Evolutionary conservation across 1,140 invertebrate species (phyloP), one percentile per base, ranked within the genome.

Genomic region (Drosophila dunni): DNA sequence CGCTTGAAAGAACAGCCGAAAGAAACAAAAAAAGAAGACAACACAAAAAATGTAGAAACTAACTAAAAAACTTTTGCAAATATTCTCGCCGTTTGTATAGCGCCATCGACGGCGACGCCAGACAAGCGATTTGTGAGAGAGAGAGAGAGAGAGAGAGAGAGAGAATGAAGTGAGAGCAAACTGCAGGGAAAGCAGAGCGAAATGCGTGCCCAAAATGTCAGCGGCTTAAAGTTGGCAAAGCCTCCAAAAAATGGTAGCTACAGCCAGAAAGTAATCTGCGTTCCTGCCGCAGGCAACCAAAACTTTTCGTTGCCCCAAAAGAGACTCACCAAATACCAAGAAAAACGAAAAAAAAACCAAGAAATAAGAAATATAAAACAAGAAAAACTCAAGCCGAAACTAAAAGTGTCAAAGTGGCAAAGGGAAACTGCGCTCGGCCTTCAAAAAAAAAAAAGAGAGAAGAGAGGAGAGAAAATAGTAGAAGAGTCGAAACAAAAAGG

Each of bases 121-220:
- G 74, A 69, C 60, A 68, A 65, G 63, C 74, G 69, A 77, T 79
- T 68, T 79, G 60, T 48, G 20, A 60, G 53, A 67, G 34, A 29
- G 10, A 36, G 38, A 61, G 33, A 38, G 5, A 29, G 24, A 29
- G 11, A n/a, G 8, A 46, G 24, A 63, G 53, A 67, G 24, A 29
- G n/a, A 36, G 36, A 62, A 29, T 0, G 1, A 29, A 29, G 4
- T 29, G 33, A 38, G 11, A n/a, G 8, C 40, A 48, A 11, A 10
- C 20, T 45, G 62, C 40, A 34, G 7, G 1, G 53, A 17, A 20
- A 9, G 10, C 33, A 57, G 53, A 13, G 46, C 33, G 40, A 58
- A 73, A 79, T 82, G 83, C 83, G 83, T 88, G 76, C 76, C 83
- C 83, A 74, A 88, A 86, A 83, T 86, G 79, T 86, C 83, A 83